phyloP scores from a whole-genome alignment of 2,888 invertebrate species.

The Tethea ocularis region DNA sequence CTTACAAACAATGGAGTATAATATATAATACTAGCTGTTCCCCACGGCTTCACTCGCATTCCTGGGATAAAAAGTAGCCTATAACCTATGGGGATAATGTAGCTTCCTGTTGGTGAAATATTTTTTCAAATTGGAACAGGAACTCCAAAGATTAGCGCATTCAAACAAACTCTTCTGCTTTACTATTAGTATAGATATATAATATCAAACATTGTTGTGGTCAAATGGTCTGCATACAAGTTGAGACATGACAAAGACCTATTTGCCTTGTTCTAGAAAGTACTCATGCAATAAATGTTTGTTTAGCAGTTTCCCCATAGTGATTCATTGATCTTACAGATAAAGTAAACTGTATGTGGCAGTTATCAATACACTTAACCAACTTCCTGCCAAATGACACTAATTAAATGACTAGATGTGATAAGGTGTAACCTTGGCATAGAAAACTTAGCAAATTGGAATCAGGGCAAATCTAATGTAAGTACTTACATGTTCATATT shows the following conservation, averaged over 20 bases:
- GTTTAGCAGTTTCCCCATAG: background rate
- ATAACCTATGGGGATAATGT: no score
- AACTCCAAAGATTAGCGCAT: no score
- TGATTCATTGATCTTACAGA: conserved; percentile 5
- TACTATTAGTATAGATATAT: no score
- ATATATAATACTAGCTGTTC: no score
- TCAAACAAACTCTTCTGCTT: no score
- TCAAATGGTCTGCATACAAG: background rate
- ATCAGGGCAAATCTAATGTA: conserved; percentile 12
- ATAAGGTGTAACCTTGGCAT: conserved; percentile 34
- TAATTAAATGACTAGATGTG: conserved; percentile 33
- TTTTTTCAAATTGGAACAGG: no score
- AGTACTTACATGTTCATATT: background rate
- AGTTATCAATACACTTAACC: conserved; percentile 45
- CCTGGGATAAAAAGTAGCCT: no score
- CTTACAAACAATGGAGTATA: no score
- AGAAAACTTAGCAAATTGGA: conserved; percentile 6
- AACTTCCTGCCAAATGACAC: conserved; percentile 40
- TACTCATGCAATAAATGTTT: background rate
- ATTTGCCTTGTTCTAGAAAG: background rate
- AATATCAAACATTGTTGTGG: background rate
- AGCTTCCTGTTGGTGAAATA: no score
- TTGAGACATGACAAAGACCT: conserved; percentile 1
- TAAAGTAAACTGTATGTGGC: conserved; percentile 17
- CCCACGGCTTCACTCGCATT: no score